These are phyloP conservation scores for Dipus sagitta DNA, from an alignment of 2,797 vertebrate genomes.

Conservation along the genomic window DNA sequence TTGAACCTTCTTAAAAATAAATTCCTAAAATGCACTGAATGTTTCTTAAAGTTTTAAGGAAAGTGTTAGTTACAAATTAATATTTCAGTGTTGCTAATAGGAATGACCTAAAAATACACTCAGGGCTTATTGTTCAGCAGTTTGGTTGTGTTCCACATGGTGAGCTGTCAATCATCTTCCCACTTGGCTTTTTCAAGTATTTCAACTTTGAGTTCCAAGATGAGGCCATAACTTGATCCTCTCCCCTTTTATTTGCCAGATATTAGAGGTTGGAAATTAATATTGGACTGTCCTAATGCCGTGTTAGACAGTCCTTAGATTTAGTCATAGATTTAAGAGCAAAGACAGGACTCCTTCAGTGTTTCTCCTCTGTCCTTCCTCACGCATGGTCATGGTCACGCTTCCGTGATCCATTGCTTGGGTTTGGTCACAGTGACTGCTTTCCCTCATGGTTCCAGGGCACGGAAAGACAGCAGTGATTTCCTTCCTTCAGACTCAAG, in stretches of 20 bases:
- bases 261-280: neutral
- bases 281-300: neutral
- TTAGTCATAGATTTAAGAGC: neutral
- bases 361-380: neutral
- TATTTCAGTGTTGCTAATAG: neutral
- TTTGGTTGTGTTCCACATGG: neutral
- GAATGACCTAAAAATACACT: neutral
- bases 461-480: constrained; percentile 6
- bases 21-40: constrained; percentile 4
- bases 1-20: constrained; percentile 55
- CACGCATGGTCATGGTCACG: neutral
- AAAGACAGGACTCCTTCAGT: neutral
- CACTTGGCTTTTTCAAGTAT: neutral
- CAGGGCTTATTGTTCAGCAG: neutral
- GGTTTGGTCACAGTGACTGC: neutral
- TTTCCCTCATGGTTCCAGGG: neutral
- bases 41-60: constrained; percentile 30
- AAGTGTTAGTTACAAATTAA: neutral
- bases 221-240: neutral
- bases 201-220: constrained; percentile 33
- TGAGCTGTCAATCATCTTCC: neutral
- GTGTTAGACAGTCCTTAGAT: neutral
- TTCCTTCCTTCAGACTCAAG: constrained; percentile 31
- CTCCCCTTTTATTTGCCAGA: neutral
- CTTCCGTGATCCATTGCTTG: neutral